Percentiles rank a stretch among this genome's conserved stretches.
These are phyloP conservation scores for Clarias platycephalus DNA, from an alignment of 2,797 vertebrate genomes.

Conservation along the genomic window DNA sequence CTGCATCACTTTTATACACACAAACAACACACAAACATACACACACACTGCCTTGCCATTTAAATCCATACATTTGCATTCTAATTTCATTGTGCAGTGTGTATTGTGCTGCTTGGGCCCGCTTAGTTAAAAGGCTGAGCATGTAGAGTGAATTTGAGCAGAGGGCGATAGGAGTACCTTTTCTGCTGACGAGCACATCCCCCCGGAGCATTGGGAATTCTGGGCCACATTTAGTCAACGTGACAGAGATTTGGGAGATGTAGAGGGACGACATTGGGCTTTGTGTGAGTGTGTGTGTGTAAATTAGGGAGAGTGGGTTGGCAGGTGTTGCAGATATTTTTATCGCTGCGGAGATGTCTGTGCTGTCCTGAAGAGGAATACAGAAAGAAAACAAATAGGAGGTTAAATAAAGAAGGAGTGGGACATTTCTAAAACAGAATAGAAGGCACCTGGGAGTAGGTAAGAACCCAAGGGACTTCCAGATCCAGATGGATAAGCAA, in stretches of 20 bases:
- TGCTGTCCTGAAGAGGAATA: constrained; percentile 40
- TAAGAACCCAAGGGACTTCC: background rate
- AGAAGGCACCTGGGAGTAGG: background rate
- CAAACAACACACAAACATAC: constrained; percentile 13
- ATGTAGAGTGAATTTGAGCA: constrained; percentile 44
- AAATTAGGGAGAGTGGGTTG: constrained; percentile 21
- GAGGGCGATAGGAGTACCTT: constrained; percentile 40
- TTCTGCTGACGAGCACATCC: constrained; percentile 57
- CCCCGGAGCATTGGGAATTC: constrained; percentile 49
- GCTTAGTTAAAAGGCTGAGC: constrained; percentile 54
- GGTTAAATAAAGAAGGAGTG: constrained; percentile 25
- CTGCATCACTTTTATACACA: background rate
- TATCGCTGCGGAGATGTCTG: constrained; percentile 42
- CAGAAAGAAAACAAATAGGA: constrained; percentile 49
- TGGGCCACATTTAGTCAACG: constrained; percentile 37
- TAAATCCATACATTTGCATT: constrained; percentile 49
- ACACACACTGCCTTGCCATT: constrained; percentile 22
- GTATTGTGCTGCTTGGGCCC: constrained; percentile 31
- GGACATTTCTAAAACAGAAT: background rate
- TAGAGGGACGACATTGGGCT: constrained; percentile 33
- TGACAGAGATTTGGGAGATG: constrained; percentile 33
- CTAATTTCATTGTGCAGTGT: constrained; percentile 39
- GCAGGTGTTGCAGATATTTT: constrained; percentile 53
- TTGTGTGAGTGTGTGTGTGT: constrained; percentile 13
- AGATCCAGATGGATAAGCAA: constrained; percentile 9